phyloP scores from a whole-genome alignment of 1,140 invertebrate species.

The Monochamus saltuarius region DNA sequence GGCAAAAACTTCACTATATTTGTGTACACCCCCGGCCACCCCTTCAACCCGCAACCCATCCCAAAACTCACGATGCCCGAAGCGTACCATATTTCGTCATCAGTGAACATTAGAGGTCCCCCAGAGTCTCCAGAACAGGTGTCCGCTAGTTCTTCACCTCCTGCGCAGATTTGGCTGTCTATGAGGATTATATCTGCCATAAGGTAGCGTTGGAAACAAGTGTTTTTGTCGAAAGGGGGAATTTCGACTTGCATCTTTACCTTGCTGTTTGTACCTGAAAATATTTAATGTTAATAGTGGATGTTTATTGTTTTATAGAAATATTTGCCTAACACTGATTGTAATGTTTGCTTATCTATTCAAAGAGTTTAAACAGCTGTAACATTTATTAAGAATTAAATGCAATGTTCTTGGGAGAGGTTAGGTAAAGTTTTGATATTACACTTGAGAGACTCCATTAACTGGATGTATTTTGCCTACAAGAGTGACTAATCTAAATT shows the following conservation, averaged over 20 bases:
- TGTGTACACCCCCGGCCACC: slow-evolving; percentile 63
- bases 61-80: slow-evolving; percentile 66
- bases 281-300: no score
- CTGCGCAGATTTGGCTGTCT: slow-evolving; percentile 55
- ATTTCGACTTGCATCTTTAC: slow-evolving; percentile 50
- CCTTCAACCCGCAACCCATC: slow-evolving; percentile 56
- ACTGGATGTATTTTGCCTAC: no score
- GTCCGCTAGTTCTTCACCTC: slow-evolving; percentile 52
- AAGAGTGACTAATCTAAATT: no score
- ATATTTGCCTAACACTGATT: no score
- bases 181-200: slow-evolving; percentile 26
- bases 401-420: no score
- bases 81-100: slow-evolving; percentile 35
- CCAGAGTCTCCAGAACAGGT: slow-evolving; percentile 63
- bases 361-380: no score
- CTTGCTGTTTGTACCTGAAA: slow-evolving; percentile 33
- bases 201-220: slow-evolving; percentile 45
- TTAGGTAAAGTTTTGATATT: no score
- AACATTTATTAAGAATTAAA: no score
- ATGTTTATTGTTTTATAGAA: no score
- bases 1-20: slow-evolving; percentile 57
- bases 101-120: slow-evolving; percentile 56
- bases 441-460: no score
- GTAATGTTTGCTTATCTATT: no score
- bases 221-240: slow-evolving; percentile 29